Conservation (phyloP, 2,888 invertebrate species). For the Lepidonotus clava region DNA sequence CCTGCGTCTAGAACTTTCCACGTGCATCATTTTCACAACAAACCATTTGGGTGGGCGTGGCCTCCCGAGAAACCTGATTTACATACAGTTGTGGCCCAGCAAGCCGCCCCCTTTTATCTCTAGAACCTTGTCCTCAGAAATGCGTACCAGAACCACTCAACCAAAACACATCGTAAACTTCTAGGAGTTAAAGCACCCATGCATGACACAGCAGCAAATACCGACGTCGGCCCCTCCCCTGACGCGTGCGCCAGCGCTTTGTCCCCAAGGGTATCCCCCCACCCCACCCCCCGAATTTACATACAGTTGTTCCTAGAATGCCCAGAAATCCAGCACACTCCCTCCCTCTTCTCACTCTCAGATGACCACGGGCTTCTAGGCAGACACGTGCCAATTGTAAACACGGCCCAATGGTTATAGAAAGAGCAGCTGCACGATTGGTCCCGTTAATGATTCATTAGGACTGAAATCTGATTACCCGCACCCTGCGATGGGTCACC, state of each 20-base stretch:
- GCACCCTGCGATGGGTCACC: neutral
- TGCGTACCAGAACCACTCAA: neutral
- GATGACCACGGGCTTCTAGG: neutral
- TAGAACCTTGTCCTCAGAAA: conserved; percentile 16
- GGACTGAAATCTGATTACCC: conserved; percentile 42
- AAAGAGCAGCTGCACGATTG: conserved; percentile 32
- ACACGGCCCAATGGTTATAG: neutral
- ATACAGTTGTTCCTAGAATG: conserved; percentile 47
- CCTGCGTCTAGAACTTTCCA: too few species aligned
- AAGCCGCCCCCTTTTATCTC: conserved; percentile 26
- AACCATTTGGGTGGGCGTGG: neutral
- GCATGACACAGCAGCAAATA: conserved; percentile 21
- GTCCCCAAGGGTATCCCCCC: neutral
- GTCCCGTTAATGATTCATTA: conserved; percentile 34
- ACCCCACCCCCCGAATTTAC: conserved; percentile 3
- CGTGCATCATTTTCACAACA: neutral
- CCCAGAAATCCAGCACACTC: conserved; percentile 37
- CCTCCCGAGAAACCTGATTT: conserved; percentile 29
- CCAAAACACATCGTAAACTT: neutral
- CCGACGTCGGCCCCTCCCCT: neutral
- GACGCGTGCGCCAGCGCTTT: neutral
- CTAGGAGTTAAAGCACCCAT: conserved; percentile 5
- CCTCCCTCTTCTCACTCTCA: neutral
- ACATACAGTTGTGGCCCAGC: conserved; percentile 28
- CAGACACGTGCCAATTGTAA: conserved; percentile 32